Percentiles rank a stretch among this genome's conserved stretches.
These are phyloP conservation scores for Polypedilum pembai DNA, from an alignment of 1,140 invertebrate species.

Conservation along the genomic window DNA sequence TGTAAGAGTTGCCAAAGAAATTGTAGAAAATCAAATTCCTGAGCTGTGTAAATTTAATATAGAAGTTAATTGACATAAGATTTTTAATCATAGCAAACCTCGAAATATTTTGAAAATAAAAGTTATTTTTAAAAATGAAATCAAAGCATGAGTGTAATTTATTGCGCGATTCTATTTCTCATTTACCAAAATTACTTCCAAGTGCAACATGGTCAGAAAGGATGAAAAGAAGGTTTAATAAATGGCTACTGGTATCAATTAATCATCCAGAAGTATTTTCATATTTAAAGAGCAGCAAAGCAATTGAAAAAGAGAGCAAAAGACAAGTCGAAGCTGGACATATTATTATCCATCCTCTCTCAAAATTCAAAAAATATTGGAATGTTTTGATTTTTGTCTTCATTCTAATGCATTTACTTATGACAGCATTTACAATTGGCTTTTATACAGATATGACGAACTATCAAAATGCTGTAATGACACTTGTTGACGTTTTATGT, in stretches of 20 bases:
- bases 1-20: not conserved
- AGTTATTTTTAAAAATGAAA: not conserved
- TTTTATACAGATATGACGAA: not conserved
- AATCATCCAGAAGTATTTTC: conserved; percentile 36
- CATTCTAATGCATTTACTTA: not conserved
- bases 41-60: conserved; percentile 23
- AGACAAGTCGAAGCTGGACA: conserved; percentile 37
- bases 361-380: not conserved
- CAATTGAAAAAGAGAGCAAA: conserved; percentile 40
- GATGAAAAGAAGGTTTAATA: conserved; percentile 32
- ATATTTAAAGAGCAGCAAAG: conserved; percentile 38
- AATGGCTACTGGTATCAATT: conserved; percentile 32
- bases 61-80: not conserved
- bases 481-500: not conserved
- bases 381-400: not conserved
- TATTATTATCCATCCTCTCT: not conserved
- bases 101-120: not conserved
- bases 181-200: conserved; percentile 27
- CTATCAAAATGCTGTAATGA: not conserved
- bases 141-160: conserved; percentile 36
- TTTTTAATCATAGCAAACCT: not conserved
- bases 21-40: not conserved
- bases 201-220: not conserved
- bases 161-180: conserved; percentile 31
- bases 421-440: not conserved